Conservation (phyloP, 2,888 invertebrate species). For the Anorthoa munda region DNA sequence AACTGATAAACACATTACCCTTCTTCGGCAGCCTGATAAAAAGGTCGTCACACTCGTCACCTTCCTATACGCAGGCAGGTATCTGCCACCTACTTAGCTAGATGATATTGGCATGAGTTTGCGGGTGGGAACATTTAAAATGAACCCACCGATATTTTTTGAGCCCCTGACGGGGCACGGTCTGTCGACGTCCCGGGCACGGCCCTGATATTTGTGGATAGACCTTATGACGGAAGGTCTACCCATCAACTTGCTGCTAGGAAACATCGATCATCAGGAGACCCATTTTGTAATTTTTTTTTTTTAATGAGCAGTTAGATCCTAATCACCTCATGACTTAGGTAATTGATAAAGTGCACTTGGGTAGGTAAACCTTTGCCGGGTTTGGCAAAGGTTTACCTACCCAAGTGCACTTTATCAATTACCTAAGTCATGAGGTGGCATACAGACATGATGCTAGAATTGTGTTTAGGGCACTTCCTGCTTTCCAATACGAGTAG, state of each 20-base stretch:
- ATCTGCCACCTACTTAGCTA: neutral
- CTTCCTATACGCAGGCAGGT: neutral
- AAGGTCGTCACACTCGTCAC: neutral
- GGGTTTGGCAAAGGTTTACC: neutral
- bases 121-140: too few species aligned
- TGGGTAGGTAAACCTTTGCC: neutral
- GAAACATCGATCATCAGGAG: neutral
- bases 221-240: too few species aligned
- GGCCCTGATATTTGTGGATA: too few species aligned
- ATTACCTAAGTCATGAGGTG: neutral
- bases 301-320: too few species aligned
- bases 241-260: too few species aligned
- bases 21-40: too few species aligned
- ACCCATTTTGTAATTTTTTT: neutral
- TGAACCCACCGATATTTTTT: too few species aligned
- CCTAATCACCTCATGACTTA: too few species aligned
- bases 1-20: too few species aligned
- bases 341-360: neutral
- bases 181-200: too few species aligned
- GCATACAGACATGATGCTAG: neutral
- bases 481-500: slow-evolving; percentile 21
- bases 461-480: slow-evolving; percentile 15
- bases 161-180: too few species aligned
- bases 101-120: too few species aligned
- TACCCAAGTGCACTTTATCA: neutral